These are phyloP conservation scores for Linnaemya vulpina DNA, from an alignment of 2,888 invertebrate genomes.

Conservation along the genomic window DNA sequence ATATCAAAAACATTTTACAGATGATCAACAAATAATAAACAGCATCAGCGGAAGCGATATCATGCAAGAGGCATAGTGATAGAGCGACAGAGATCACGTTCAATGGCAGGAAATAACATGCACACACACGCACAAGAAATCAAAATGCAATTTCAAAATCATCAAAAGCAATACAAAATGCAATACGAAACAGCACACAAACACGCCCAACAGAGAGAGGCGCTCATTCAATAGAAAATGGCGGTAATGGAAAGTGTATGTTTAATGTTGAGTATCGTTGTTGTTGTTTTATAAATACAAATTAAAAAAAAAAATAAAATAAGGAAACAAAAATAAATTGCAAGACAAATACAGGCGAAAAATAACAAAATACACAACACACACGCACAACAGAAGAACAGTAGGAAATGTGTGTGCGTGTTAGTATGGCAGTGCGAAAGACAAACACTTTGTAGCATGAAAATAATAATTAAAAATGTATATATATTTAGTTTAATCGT, in stretches of 20 bases:
- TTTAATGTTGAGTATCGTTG: neutral
- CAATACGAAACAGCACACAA: constrained; percentile 2
- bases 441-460: constrained; percentile 57
- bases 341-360: constrained; percentile 49
- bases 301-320: constrained; percentile 32
- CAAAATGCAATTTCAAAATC: constrained; percentile 33
- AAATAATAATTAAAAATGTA: constrained; percentile 56
- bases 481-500: no score
- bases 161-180: constrained; percentile 2
- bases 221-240: constrained; percentile 14
- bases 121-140: constrained; percentile 24
- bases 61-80: neutral
- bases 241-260: neutral
- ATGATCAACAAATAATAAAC: constrained; percentile 52
- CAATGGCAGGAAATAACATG: constrained; percentile 40
- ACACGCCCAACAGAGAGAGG: neutral
- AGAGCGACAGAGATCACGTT: constrained; percentile 46
- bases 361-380: constrained; percentile 24
- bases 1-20: constrained; percentile 58
- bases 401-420: neutral
- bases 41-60: constrained; percentile 48
- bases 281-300: constrained; percentile 4
- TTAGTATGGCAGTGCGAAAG: constrained; percentile 3
- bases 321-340: constrained; percentile 53
- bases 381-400: neutral